Base-by-base conservation (phyloP, 2,113 vertebrate genomes). In the Oenanthe melanoleuca region DNA sequence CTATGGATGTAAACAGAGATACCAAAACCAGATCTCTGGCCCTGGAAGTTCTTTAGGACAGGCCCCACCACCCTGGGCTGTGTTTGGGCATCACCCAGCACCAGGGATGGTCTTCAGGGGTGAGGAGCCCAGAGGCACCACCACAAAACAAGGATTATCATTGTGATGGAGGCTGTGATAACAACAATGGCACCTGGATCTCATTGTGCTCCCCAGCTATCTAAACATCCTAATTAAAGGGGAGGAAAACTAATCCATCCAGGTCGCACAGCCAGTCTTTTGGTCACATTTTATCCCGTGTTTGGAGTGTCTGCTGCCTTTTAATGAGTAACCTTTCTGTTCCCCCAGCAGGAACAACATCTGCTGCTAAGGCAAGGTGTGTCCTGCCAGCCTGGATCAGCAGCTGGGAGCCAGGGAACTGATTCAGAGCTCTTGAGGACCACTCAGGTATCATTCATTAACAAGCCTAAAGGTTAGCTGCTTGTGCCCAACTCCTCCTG, bases 371-470 rank as follows among this genome's bases (percentile, higher is more conserved):
- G 67, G 37, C 3, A 11, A 89, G 85, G 89, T 23, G 67, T 80
- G 94, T 52, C 55, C 59, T 89, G 74, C 73, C 84, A 95, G 80
- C 37, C 84, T 34, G 52, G 50, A 83, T 61, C 50, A 87, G 74
- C 73, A 86, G 50, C 73, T 92, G 84, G 53, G 74, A 93, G 71
- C 25, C 0, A 0, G 18, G 56, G 64, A 88, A 73, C 67, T 77
- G 60, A 64, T 2, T 64, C 89, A 81, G 64, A 40, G 28, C 80
- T 80, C 93, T 96, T 17, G 86, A 97, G 64, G 80, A 64, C 94
- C 82, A 94, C 93, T 95, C 89, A 80, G 2, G 52, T 94, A 84
- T 93, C 74, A 94, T 37, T 97, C 67, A 95, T 95, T 95, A 96
- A 96, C 92, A 92, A 95, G 67, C 50, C 42, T 11, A 71, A 88